Percentiles rank a stretch among this genome's conserved stretches.
Conservation (phyloP, 2,113 vertebrate genomes). For the Acanthisitta chloris region DNA sequence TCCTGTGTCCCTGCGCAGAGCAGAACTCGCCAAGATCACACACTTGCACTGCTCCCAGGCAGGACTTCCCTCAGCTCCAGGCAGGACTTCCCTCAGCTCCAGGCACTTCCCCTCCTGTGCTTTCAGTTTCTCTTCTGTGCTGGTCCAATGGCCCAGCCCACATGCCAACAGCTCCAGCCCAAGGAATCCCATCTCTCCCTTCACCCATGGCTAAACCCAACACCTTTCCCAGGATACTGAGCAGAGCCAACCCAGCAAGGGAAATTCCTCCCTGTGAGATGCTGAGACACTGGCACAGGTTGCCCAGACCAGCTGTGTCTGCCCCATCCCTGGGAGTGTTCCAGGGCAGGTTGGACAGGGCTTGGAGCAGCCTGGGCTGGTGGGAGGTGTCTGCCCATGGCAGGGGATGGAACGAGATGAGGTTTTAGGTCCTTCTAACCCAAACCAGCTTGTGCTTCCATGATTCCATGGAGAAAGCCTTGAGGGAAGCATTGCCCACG, state of each 20-base stretch:
- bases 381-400: background rate
- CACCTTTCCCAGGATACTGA: fast-evolving
- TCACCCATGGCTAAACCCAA: fast-evolving
- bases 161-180: background rate
- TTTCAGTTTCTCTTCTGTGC: background rate
- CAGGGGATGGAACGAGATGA: background rate
- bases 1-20: fast-evolving
- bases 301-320: background rate
- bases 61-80: fast-evolving
- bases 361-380: fast-evolving
- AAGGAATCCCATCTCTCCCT: background rate
- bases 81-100: background rate
- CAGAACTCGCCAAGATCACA: fast-evolving
- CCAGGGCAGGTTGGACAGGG: fast-evolving
- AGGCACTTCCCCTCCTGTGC: background rate
- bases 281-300: background rate
- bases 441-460: background rate
- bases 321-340: background rate
- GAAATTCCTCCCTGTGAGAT: background rate
- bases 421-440: background rate
- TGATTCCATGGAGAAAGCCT: background rate
- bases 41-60: fast-evolving
- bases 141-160: background rate
- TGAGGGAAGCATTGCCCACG: background rate
- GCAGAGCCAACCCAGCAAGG: fast-evolving